Conservation (phyloP, 2,888 invertebrate species). For the Therioaphis trifolii region DNA sequence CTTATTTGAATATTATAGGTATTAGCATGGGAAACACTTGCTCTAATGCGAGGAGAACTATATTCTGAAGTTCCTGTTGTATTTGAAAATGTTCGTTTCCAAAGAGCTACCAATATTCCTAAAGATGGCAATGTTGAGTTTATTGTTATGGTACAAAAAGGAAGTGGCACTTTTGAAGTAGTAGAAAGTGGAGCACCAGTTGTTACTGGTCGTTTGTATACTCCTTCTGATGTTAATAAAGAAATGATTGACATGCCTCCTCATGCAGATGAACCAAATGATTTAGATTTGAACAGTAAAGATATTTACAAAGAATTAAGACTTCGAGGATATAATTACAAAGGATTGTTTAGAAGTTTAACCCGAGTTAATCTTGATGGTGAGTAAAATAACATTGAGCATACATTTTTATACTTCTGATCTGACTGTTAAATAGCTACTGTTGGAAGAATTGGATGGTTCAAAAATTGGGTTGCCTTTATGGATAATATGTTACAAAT, state of each 20-base stretch:
- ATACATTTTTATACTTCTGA: neutral
- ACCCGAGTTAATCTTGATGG: constrained; percentile 72
- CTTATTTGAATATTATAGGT: constrained; percentile 68
- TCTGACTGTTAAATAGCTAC: constrained; percentile 67
- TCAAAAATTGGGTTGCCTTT: constrained; percentile 87
- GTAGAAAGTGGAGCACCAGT: constrained; percentile 78
- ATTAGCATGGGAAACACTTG: constrained; percentile 83
- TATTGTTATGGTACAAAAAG: constrained; percentile 74
- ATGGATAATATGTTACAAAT: constrained; percentile 91
- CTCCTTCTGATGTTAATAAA: constrained; percentile 72
- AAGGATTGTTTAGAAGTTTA: constrained; percentile 75
- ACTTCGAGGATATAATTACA: constrained; percentile 73
- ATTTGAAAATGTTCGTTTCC: constrained; percentile 86
- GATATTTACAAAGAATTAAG: constrained; percentile 70
- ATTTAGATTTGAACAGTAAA: constrained; percentile 71
- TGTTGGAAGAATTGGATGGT: constrained; percentile 75
- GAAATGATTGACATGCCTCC: constrained; percentile 71
- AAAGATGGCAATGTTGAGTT: constrained; percentile 73
- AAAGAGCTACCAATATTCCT: constrained; percentile 84
- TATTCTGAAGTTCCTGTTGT: constrained; percentile 80
- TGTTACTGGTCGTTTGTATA: constrained; percentile 77
- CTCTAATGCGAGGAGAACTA: constrained; percentile 76
- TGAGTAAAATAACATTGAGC: constrained; percentile 66
- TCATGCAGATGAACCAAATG: constrained; percentile 69
- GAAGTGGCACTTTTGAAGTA: constrained; percentile 74